Evolutionary conservation across 2,113 vertebrate species (phyloP), one percentile per base, ranked within the genome.

Genomic region (Mustela nigripes): DNA sequence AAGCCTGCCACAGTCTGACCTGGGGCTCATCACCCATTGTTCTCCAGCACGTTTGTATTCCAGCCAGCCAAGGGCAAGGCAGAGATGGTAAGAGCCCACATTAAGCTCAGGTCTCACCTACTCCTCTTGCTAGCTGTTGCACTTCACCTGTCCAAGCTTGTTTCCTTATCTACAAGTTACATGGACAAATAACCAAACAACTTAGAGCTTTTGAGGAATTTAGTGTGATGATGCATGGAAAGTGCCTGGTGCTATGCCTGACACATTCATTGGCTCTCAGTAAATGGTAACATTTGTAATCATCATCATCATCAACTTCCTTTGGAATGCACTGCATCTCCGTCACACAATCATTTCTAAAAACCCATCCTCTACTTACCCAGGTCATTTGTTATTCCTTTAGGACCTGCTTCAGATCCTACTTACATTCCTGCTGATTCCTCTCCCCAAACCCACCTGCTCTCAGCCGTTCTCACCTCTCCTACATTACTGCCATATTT

Each of bases 141-240:
- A 24, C 79, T 89, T 97, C n/a, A 63, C 88, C 36, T 90, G n/a
- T 60, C 28, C 28, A 12, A 39, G 36, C 19, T 58, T 78, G 4
- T 94, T 58, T 86, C 24, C 8, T 90, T 56, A 60, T 33, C 33
- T 91, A 2, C 15, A 2, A 86, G 7, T 94, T 48, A 96, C 16
- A 39, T 16, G 33, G 42, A 28, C 56, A 42, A 88, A 73, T 50
- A 83, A 60, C 12, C 33, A 56, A 24, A 60, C 16, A 4, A n/a
- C 74, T 53, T 58, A 42, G 74, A 95, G 62, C 24, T 67, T 0
- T 86, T 95, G 80, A 28, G 65, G 91, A 89, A 96, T 56, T 65
- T 12, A 73, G 36, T 33, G 5, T 74, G 18, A 48, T 69, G 22
- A 74, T 18, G 26, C 19, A 2, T 42, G 33, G n/a, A 19, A 95